Evolutionary conservation across 1,140 invertebrate genomes (phyloP).

Genomic region (Hypothenemus hampei): DNA sequence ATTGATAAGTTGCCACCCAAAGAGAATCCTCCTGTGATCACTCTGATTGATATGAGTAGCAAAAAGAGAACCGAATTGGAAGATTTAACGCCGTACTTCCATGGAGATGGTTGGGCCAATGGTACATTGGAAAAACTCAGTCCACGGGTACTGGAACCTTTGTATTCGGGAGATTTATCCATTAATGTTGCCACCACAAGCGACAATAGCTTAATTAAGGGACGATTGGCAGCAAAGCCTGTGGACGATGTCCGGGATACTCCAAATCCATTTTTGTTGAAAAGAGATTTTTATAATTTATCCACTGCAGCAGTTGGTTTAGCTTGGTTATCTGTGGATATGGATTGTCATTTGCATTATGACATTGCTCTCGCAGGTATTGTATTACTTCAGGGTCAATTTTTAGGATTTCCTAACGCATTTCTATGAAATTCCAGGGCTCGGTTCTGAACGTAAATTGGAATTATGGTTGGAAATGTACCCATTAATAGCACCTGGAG

Average conservation of each 20-base stretch:
- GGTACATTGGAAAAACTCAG: slow-evolving; percentile 61
- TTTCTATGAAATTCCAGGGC: slow-evolving; percentile 4
- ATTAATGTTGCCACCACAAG: slow-evolving; percentile 63
- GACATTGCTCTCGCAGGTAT: slow-evolving; percentile 56
- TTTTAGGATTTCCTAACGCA: no score
- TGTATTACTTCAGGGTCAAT: no score
- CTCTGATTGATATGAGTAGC: slow-evolving; percentile 62
- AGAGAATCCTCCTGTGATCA: slow-evolving; percentile 58
- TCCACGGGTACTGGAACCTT: slow-evolving; percentile 66
- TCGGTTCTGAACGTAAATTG: slow-evolving; percentile 44
- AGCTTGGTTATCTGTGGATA: slow-evolving; percentile 76
- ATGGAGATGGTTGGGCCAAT: slow-evolving; percentile 56
- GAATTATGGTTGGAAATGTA: slow-evolving; percentile 60
- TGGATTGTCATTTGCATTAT: slow-evolving; percentile 77
- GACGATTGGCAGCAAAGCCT: slow-evolving; percentile 59
- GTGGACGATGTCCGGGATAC: slow-evolving; percentile 71
- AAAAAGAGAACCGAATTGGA: slow-evolving; percentile 65
- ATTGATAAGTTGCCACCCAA: slow-evolving; percentile 47
- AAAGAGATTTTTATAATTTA: slow-evolving; percentile 50
- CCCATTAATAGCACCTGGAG: slow-evolving; percentile 58
- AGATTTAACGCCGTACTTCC: slow-evolving; percentile 58
- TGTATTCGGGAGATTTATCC: slow-evolving; percentile 73
- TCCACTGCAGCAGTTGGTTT: slow-evolving; percentile 59
- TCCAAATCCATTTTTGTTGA: slow-evolving; percentile 60
- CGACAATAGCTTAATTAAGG: slow-evolving; percentile 55